A percentile compares a stretch with the other conserved stretches of the same genome.
Evolutionary conservation across 2,113 vertebrate genomes (phyloP).

Genomic region (Hippolais icterina): DNA sequence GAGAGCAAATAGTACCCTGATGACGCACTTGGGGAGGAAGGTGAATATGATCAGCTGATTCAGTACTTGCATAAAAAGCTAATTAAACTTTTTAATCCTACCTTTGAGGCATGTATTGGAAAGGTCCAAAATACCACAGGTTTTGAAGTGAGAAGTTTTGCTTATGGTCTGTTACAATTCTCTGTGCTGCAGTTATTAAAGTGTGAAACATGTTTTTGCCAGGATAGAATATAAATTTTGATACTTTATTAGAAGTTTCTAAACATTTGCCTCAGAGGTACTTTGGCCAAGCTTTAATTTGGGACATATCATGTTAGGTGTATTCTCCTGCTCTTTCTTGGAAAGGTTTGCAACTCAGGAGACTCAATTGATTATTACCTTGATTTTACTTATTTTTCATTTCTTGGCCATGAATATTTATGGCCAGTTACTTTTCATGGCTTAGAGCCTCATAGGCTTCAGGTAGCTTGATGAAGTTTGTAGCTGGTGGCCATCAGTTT

Average conservation of each 20-base stretch:
- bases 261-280: neutral
- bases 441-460: neutral
- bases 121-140: neutral
- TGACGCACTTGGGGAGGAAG: slow-evolving; percentile 50
- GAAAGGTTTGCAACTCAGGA: neutral
- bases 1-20: slow-evolving; percentile 23
- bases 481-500: neutral
- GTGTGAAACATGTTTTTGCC: neutral
- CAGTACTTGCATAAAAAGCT: neutral
- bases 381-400: neutral
- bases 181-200: neutral
- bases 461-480: neutral
- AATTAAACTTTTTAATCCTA: slow-evolving; percentile 51
- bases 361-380: neutral
- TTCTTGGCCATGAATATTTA: neutral
- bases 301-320: neutral
- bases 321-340: neutral
- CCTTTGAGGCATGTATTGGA: neutral
- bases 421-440: neutral
- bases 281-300: neutral
- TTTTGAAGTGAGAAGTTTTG: neutral
- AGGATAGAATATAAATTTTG: neutral
- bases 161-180: neutral
- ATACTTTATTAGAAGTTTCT: neutral
- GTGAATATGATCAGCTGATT: slow-evolving; percentile 35